Evolutionary conservation across 2,888 invertebrate genomes (phyloP), one percentile per base, ranked within the genome.

Genomic region (Folsomia candida): DNA sequence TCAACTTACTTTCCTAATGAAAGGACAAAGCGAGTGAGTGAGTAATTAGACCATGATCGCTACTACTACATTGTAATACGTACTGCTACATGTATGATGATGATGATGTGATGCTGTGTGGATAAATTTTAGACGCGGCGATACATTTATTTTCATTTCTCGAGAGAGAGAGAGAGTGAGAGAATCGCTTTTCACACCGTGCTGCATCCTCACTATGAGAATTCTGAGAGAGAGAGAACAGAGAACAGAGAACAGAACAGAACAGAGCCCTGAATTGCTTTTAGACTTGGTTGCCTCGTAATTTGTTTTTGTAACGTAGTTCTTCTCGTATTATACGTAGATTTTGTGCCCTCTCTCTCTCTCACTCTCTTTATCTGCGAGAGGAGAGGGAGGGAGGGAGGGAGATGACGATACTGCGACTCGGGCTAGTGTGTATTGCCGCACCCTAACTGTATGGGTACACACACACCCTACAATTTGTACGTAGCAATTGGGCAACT

Each of bases 401-500:
- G 4, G 14, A 37, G 4, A 37, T 37, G 4, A 37, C 14, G 4
- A 9, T 37, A 37, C 14, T 37, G 6, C 37, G 4, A 37, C 14
- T 37, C 37, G 14, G 37, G 37, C 4, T 37, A 37, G 37, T 14
- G 6, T 54, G 6, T 6, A 14, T 54, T 54, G 54, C 54, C 54
- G 54, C 54, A 54, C 68, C 59, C 67, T 70, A 26, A 20, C 62
- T 61, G 28, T 60, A 71, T 60, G 64, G 68, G 65, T 68, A 71
- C 20, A 51, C 25, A 70, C 62, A 51, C 25, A 70, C 62, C 27
- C 26, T 28, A 4, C 37, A 51, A 63, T 25, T 28, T 4, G n/a
- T 29, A 57, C 37, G 62, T 67, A 70, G n/a, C n/a, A 54, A 14
- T 18, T 54, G 18, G 54, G 22, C 54, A 54, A 20, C 54, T n/a